These are phyloP conservation scores for Dascillus cervinus DNA, from an alignment of 2,888 invertebrate genomes.

Conservation along the genomic window DNA sequence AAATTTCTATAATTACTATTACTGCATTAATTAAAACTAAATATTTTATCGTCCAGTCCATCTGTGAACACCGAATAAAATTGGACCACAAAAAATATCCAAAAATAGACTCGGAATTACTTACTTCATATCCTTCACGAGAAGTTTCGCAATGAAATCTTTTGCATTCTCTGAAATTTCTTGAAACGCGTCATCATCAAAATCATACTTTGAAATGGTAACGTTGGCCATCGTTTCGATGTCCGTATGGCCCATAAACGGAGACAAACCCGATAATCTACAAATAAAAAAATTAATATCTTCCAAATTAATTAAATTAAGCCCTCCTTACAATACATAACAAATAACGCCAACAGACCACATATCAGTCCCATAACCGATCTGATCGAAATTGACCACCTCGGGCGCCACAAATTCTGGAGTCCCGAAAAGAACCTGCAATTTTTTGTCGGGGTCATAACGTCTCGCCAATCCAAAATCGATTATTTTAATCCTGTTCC, in stretches of 20 bases:
- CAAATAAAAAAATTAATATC: slow-evolving; percentile 5
- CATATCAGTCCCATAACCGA: slow-evolving; percentile 95
- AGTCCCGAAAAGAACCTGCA: slow-evolving; percentile 93
- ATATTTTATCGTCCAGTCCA: too few species aligned
- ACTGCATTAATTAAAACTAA: too few species aligned
- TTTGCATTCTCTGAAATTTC: slow-evolving; percentile 91
- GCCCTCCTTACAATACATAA: slow-evolving; percentile 86
- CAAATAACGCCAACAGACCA: slow-evolving; percentile 98
- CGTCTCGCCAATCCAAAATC: slow-evolving; percentile 95
- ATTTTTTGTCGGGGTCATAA: slow-evolving; percentile 84
- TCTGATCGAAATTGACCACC: slow-evolving; percentile 96
- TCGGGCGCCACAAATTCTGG: slow-evolving; percentile 99
- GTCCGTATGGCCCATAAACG: slow-evolving; percentile 97
- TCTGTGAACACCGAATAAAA: too few species aligned
- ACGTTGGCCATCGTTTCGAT: slow-evolving; percentile 99
- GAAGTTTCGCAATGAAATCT: slow-evolving; percentile 88
- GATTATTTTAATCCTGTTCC: slow-evolving; percentile 98
- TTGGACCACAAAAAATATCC: too few species aligned
- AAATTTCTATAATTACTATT: too few species aligned
- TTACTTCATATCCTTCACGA: slow-evolving; percentile 89
- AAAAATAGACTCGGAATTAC: too few species aligned
- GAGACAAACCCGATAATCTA: slow-evolving; percentile 90
- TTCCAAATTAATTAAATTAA: not conserved
- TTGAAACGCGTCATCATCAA: slow-evolving; percentile 93
- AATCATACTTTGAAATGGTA: slow-evolving; percentile 94